phyloP scores from a whole-genome alignment of 2,888 invertebrate species.

The Erannis defoliaria region DNA sequence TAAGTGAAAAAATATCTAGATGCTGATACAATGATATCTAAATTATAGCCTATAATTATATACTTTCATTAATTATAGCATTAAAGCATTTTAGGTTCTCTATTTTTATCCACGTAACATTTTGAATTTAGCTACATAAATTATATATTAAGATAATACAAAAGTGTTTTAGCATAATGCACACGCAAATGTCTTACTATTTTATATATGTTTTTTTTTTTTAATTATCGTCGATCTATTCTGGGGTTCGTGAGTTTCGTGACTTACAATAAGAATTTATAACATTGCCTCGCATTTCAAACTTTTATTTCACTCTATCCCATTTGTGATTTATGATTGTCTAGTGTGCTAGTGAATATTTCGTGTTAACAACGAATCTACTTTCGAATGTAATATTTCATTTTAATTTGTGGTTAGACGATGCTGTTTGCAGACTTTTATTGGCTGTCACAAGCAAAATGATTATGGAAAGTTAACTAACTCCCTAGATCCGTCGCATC shows the following conservation, averaged over 20 bases:
- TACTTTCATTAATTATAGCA: too few species aligned
- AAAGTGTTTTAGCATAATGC: constrained; percentile 1
- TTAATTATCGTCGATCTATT: constrained; percentile 1
- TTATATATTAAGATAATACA: background rate
- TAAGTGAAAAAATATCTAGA: too few species aligned
- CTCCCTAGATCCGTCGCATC: too few species aligned
- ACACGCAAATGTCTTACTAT: constrained; percentile 6
- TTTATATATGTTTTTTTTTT: constrained; percentile 10
- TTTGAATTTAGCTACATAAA: background rate
- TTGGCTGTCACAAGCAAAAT: background rate
- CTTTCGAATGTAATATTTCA: constrained; percentile 40
- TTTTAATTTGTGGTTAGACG: constrained; percentile 28
- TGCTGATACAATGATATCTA: too few species aligned
- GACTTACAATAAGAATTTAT: constrained; percentile 27
- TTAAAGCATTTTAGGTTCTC: background rate
- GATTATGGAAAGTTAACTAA: too few species aligned
- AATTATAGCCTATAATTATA: too few species aligned
- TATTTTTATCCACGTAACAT: background rate
- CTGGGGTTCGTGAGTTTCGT: constrained; percentile 11
- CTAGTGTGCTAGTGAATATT: constrained; percentile 26
- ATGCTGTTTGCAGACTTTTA: constrained; percentile 1
- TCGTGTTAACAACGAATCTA: constrained; percentile 32
- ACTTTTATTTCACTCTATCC: constrained; percentile 32
- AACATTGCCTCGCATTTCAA: constrained; percentile 17
- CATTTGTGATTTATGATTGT: constrained; percentile 40